Evolutionary conservation across 2,888 invertebrate genomes (phyloP).

Genomic region (Mesochorus sp.): DNA sequence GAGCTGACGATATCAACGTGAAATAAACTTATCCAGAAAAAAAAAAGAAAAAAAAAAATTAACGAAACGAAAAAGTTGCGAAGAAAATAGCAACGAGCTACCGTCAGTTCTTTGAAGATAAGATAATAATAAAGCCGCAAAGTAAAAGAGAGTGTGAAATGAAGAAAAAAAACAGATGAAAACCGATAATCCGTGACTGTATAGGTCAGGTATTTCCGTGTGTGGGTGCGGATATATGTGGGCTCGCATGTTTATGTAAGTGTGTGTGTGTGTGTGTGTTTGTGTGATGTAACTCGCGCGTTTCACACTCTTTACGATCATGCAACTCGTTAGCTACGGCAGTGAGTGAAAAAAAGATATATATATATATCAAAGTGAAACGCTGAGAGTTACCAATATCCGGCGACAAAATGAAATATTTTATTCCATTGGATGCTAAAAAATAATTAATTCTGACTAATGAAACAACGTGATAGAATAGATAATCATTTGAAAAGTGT

Average conservation of each 20-base stretch:
- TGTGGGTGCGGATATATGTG: neutral
- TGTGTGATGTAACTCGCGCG: conserved; percentile 28
- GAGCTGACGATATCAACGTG: conserved; percentile 4
- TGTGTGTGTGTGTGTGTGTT: neutral
- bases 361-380: neutral
- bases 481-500: neutral
- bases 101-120: no score
- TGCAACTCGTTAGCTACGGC: neutral
- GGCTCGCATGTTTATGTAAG: no score
- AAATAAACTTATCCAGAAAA: conserved; percentile 1
- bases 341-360: neutral
- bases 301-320: neutral
- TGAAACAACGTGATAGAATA: neutral
- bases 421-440: conserved; percentile 1
- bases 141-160: neutral
- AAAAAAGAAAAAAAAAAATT: conserved; percentile 5
- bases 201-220: neutral
- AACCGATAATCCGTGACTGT: conserved; percentile 21
- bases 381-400: neutral
- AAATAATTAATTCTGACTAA: neutral
- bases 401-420: neutral
- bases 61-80: neutral
- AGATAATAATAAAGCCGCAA: conserved; percentile 8
- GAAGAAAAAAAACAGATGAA: conserved; percentile 34
- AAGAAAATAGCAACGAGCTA: no score